Base-by-base conservation (phyloP, 2,888 invertebrate species). In the Lithophane ornitopus region DNA sequence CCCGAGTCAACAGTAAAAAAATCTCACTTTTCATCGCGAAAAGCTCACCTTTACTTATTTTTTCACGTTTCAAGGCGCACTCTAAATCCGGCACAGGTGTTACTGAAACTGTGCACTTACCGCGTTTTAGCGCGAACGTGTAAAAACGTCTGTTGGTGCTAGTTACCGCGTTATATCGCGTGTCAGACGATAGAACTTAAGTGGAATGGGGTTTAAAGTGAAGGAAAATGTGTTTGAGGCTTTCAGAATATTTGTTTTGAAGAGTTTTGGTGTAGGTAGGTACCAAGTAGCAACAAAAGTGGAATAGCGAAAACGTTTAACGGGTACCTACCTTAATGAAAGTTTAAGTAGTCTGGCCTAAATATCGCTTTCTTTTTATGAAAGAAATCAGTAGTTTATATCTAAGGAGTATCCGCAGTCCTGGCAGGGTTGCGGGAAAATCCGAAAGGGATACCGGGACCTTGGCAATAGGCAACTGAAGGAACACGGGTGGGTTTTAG, bases 11-110 rank as follows among this genome's bases (percentile, higher is more conserved):
- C 14, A 49, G 61, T 46, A 16, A n/a, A 62, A 79, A 76, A 81
- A 77, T 68, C 82, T 19, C 22, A 70, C 22, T 9, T 78, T 52
- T 39, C 6, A 41, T 28, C 54, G 12, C 9, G 9, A 46, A 49
- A 69, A 44, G 54, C 39, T 62, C 28, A 67, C 22, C 22, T 44
- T 61, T 52, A 46, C 46, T 49, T 74, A 70, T 71, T n/a, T 66
- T 82, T 69, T 22, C 61, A 58, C 16, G 67, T 65, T 39, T 34
- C 41, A 61, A 34, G 56, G 66, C 63, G 62, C 69, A 65, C 73
- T 80, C 65, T 73, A 62, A 74, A 80, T 63, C 82, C 54, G 68
- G 34, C 76, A 58, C 86, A 87, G 86, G 86, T 87, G 86, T 69
- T 61, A 12, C 63, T 58, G 62, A 81, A 76, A 78, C 67, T 68